Percentiles rank a stretch among this genome's conserved stretches.
Conservation (phyloP, 2,888 invertebrate species). For the Scelioninae gen. 1 region DNA sequence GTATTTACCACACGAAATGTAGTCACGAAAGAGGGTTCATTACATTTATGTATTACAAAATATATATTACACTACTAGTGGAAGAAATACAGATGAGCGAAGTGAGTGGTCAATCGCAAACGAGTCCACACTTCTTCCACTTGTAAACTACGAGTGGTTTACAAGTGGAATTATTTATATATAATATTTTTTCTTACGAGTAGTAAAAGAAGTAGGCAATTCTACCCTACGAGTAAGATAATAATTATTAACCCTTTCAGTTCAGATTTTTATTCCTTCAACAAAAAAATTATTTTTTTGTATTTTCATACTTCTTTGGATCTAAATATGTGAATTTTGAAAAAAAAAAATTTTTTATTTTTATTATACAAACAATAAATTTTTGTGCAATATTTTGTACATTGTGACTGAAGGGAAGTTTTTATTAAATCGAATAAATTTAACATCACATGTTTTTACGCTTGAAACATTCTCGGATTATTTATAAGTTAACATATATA, state of each 20-base stretch:
- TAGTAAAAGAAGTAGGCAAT: too few relatives aligned
- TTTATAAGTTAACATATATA: conserved; percentile 14
- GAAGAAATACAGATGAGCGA: too few relatives aligned
- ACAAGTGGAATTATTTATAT: too few relatives aligned
- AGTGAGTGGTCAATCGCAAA: too few relatives aligned
- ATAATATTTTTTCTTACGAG: too few relatives aligned
- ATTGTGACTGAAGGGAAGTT: conserved; percentile 30
- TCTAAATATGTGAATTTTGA: background rate
- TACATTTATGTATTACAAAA: too few relatives aligned
- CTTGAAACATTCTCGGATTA: conserved; percentile 13
- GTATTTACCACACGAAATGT: too few relatives aligned
- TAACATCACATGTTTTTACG: background rate
- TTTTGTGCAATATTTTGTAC: conserved; percentile 29
- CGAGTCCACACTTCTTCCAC: too few relatives aligned
- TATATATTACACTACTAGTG: too few relatives aligned
- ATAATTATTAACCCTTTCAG: conserved; percentile 9
- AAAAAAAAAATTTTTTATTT: background rate
- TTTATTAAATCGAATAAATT: conserved; percentile 9
- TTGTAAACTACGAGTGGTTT: too few relatives aligned
- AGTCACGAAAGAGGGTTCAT: too few relatives aligned
- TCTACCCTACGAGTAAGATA: too few relatives aligned
- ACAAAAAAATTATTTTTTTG: background rate
- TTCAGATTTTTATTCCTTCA: background rate
- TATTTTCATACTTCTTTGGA: background rate
- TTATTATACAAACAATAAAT: conserved; percentile 25